Conservation (phyloP, 2,113 vertebrate species). For the Crotalus helleri region DNA sequence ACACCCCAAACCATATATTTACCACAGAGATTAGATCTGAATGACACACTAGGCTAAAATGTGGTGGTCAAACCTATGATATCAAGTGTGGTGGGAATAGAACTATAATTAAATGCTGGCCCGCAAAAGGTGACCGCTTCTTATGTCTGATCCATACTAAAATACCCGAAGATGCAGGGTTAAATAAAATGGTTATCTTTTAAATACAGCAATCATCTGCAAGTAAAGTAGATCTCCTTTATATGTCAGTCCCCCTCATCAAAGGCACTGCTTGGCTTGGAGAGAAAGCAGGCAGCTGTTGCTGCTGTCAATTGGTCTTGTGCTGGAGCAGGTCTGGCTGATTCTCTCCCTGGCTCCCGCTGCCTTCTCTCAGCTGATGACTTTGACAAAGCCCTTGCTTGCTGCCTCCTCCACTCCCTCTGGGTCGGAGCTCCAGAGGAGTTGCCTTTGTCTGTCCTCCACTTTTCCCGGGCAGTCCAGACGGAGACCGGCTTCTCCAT, state of each 20-base stretch:
- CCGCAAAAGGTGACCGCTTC: background rate
- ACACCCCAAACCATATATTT: background rate
- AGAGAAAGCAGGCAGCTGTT: background rate
- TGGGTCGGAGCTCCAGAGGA: constrained; percentile 60
- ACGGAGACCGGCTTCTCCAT: constrained; percentile 56
- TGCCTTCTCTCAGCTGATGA: constrained; percentile 58
- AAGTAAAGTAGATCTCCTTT: background rate
- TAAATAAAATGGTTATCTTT: background rate
- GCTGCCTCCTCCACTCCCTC: constrained; percentile 51
- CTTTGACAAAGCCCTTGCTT: constrained; percentile 63
- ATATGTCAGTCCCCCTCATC: background rate
- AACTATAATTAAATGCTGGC: background rate
- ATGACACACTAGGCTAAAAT: background rate
- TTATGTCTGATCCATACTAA: background rate
- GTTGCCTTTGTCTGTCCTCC: constrained; percentile 2
- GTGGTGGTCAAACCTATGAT: background rate
- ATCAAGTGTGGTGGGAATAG: background rate
- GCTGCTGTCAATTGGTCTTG: background rate
- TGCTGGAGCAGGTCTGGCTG: background rate
- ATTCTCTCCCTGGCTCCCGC: constrained; percentile 30
- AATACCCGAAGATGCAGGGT: background rate
- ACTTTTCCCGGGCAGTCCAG: background rate
- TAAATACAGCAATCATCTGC: background rate
- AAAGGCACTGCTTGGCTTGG: background rate
- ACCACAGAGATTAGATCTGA: background rate